Evolutionary conservation across 2,113 vertebrate species (phyloP), one percentile per base, ranked within the genome.

Genomic region (Chloebia gouldiae): DNA sequence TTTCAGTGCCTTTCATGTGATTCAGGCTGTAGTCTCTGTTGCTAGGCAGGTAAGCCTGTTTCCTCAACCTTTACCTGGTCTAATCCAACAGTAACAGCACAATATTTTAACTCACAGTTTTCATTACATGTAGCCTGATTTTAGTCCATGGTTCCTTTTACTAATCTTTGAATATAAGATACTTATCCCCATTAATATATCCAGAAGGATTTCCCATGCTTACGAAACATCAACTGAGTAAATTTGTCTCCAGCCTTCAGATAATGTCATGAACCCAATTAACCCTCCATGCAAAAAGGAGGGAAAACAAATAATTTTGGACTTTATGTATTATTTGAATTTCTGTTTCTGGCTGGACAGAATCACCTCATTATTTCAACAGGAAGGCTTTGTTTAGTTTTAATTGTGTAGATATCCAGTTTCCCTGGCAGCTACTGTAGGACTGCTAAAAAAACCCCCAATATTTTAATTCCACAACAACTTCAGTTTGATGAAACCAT

Each of bases 231-330:
- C 96, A 91, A 85, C 28, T 91, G 86, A 91, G 88, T 66, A 94
- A 81, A 94, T 88, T 81, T 86, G 35, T 81, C 24, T 30, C 64
- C 77, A 90, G 91, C 76, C 76, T 97, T 94, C 59, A 81, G 19
- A 35, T 76, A 75, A 95, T 86, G 93, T 94, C 94, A 70, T 75
- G 93, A 97, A 96, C 73, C 22, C 92, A 97, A 97, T 97, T 98
- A 98, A 97, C 77, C 33, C 44, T 95, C 49, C 5, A 4, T 65
- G 61, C 11, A 81, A 81, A 97, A 93, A 86, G 31, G 45, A 91
- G 37, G 59, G 28, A 15, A 70, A 66, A 71, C 97, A 96, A 93
- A 28, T 71, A 23, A 51, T 77, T 87, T 88, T 82, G 69, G 86
- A 73, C 15, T n/a, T 90, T 88, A 95, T 92, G 77, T 92, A 84